Evolutionary conservation across 2,888 invertebrate species (phyloP).

Genomic region (Platycheirus albimanus): DNA sequence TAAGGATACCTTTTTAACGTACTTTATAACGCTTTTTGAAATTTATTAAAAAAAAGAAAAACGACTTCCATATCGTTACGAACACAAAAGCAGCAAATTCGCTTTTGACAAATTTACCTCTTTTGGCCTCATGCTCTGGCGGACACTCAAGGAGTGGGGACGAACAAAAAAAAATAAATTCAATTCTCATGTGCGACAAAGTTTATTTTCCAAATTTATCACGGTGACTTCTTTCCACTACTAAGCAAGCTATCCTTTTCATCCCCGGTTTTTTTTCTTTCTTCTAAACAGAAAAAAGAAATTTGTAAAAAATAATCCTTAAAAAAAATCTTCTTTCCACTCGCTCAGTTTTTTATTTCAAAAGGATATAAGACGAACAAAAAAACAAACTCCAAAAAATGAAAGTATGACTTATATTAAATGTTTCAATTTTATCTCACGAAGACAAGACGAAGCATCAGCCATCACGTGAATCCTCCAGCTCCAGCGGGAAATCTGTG

Average conservation of each 20-base stretch:
- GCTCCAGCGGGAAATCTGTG: background rate
- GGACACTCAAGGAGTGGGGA: constrained; percentile 18
- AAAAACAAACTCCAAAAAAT: constrained; percentile 34
- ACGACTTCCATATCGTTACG: constrained; percentile 21
- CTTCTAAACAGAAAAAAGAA: no score
- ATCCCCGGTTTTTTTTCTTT: background rate
- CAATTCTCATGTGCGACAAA: constrained; percentile 55
- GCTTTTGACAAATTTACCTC: constrained; percentile 24
- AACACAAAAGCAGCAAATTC: constrained; percentile 32
- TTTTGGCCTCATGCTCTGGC: constrained; percentile 25
- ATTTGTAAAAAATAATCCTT: constrained; percentile 10
- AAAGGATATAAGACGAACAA: background rate
- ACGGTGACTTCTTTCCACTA: constrained; percentile 36
- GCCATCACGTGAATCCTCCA: constrained; percentile 36
- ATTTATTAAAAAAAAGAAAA: background rate
- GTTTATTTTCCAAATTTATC: constrained; percentile 61
- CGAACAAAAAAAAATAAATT: constrained; percentile 51
- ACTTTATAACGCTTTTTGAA: background rate
- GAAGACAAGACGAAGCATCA: background rate
- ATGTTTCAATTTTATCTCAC: constrained; percentile 51
- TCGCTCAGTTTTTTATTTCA: background rate
- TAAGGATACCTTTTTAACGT: background rate
- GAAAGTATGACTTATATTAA: constrained; percentile 12
- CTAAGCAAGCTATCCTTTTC: background rate
- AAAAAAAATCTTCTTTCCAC: background rate